Conservation (phyloP, 1,140 invertebrate genomes). For the Bicyclus anynana region DNA sequence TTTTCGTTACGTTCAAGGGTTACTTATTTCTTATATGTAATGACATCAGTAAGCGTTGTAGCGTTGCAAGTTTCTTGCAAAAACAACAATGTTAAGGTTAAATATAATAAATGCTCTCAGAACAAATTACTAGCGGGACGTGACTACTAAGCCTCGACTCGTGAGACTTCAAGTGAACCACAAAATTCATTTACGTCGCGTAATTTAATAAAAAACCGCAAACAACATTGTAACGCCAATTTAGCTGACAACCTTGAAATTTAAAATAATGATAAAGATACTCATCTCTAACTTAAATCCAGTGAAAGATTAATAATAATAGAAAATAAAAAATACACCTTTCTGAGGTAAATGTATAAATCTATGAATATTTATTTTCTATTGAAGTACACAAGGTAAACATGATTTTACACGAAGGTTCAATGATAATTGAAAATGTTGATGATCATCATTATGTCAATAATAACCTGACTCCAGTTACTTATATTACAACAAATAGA, state of each 20-base stretch:
- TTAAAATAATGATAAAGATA: background rate
- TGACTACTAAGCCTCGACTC: constrained; percentile 14
- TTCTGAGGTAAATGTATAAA: background rate
- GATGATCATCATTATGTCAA: constrained; percentile 19
- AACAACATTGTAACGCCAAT: constrained; percentile 7
- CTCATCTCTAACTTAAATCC: too few relatives aligned
- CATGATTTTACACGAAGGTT: background rate
- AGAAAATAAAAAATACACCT: background rate
- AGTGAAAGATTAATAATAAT: too few relatives aligned
- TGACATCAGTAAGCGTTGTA: constrained; percentile 3
- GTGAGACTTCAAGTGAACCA: constrained; percentile 12
- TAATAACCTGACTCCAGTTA: constrained; percentile 14
- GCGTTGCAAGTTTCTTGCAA: background rate
- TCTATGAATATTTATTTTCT: background rate
- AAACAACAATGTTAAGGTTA: constrained; percentile 23
- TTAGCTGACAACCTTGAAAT: background rate
- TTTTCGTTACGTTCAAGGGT: constrained; percentile 1
- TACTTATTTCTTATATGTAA: background rate
- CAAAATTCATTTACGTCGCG: constrained; percentile 16
- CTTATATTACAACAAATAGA: constrained; percentile 7
- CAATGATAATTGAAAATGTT: background rate
- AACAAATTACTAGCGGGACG: constrained; percentile 20
- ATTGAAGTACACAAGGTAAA: background rate
- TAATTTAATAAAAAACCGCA: constrained; percentile 24
- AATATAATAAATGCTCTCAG: constrained; percentile 17